phyloP scores from a whole-genome alignment of 2,797 vertebrate genomes.

The Allobates femoralis region DNA sequence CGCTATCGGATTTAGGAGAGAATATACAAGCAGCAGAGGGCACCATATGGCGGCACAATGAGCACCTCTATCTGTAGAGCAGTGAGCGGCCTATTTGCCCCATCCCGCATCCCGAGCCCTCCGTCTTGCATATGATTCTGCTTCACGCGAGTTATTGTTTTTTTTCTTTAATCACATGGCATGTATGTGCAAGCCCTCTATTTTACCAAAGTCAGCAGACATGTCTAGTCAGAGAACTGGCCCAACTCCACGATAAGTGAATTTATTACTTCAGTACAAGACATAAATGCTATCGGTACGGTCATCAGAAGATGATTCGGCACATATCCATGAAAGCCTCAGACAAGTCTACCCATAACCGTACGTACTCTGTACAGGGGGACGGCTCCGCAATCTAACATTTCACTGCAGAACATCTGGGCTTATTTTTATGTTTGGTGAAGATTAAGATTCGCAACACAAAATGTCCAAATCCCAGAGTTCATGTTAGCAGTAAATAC shows the following conservation, averaged over 20 bases:
- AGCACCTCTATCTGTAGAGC: too few relatives aligned
- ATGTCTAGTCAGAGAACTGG: conserved; percentile 7
- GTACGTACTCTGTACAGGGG: background rate
- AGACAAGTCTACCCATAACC: background rate
- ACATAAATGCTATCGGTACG: background rate
- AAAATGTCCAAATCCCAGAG: background rate
- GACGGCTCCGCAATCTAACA: background rate
- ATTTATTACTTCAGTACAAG: background rate
- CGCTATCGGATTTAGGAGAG: too few relatives aligned
- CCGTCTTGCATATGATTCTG: background rate
- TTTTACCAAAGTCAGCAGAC: background rate
- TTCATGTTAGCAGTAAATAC: background rate
- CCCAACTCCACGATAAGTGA: background rate
- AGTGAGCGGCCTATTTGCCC: too few relatives aligned
- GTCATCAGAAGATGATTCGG: background rate
- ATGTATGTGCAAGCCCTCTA: background rate
- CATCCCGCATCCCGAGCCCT: too few relatives aligned
- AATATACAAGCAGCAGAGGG: too few relatives aligned
- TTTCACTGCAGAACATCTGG: background rate
- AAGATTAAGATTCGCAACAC: background rate
- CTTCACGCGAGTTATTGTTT: background rate
- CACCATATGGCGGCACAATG: too few relatives aligned
- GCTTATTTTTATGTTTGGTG: background rate
- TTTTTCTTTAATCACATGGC: background rate
- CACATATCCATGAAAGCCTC: background rate